Evolutionary conservation across 2,113 vertebrate species (phyloP).

Genomic region (Myodes glareolus): DNA sequence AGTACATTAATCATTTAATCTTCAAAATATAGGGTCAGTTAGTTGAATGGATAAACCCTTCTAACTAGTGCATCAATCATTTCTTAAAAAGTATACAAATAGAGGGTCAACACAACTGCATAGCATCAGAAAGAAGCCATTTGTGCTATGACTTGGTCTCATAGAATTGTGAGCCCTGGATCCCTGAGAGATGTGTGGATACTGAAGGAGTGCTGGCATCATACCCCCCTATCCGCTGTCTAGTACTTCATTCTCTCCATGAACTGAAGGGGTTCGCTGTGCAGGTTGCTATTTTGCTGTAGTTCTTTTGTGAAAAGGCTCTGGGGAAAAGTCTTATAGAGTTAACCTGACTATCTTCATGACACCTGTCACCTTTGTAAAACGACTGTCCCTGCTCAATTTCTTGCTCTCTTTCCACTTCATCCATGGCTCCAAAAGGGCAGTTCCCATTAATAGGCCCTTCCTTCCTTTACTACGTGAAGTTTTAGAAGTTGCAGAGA

Average conservation of each 20-base stretch:
- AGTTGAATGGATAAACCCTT: background rate
- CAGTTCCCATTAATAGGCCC: background rate
- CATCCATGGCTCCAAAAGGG: background rate
- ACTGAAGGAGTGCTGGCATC: background rate
- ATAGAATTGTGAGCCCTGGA: accelerated
- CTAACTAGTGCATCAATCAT: background rate
- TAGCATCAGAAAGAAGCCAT: background rate
- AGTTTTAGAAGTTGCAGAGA: background rate
- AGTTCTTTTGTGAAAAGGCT: background rate
- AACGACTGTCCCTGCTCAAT: background rate
- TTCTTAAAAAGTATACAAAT: background rate
- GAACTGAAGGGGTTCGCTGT: background rate
- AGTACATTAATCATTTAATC: background rate
- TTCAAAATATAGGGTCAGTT: background rate
- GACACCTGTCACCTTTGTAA: background rate
- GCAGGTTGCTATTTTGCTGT: background rate
- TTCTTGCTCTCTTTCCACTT: background rate
- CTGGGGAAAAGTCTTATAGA: background rate
- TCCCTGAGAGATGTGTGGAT: no score
- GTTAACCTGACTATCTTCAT: background rate
- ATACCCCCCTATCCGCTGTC: background rate
- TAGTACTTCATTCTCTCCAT: background rate
- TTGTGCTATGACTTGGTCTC: background rate
- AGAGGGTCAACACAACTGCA: background rate
- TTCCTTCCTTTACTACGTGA: background rate